Evolutionary conservation across 53 echinoderm and acorn worm genomes (phyloP).

Genomic region (Patiria pectinifera): DNA sequence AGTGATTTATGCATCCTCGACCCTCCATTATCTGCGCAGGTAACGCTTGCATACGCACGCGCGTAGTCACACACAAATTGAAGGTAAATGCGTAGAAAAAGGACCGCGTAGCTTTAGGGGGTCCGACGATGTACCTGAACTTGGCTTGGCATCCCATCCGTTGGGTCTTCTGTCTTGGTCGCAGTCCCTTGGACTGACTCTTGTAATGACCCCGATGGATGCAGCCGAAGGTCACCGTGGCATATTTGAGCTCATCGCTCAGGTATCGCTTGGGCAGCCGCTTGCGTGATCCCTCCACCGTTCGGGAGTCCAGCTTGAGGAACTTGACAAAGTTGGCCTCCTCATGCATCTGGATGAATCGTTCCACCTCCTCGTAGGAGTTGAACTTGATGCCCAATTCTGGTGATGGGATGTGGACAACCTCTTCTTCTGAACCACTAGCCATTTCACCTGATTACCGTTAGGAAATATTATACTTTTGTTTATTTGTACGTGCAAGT

Average conservation of each 20-base stretch:
- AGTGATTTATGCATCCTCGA: no score
- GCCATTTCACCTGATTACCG: background rate
- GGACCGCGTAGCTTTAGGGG: no score
- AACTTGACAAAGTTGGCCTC: constrained; percentile 23
- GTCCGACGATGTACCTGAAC: background rate
- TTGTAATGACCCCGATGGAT: constrained; percentile 12
- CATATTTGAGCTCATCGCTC: constrained; percentile 6
- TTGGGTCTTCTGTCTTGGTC: background rate
- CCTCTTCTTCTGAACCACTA: background rate
- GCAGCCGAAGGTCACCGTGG: background rate
- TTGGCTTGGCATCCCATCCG: constrained; percentile 17
- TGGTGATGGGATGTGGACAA: background rate
- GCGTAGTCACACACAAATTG: no score
- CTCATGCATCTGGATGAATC: constrained; percentile 11
- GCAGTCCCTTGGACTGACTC: constrained; percentile 2
- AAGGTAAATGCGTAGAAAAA: no score
- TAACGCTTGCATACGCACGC: no score
- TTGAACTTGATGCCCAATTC: constrained; percentile 6
- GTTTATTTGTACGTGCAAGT: no score
- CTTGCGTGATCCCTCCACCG: constrained; percentile 6
- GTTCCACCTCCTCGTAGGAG: constrained; percentile 34
- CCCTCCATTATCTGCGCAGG: no score
- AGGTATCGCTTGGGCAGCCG: constrained; percentile 25
- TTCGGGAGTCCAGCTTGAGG: constrained; percentile 19
- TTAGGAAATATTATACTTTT: no score